Base-by-base conservation (phyloP, 2,113 vertebrate species). In the Rattus rattus region DNA sequence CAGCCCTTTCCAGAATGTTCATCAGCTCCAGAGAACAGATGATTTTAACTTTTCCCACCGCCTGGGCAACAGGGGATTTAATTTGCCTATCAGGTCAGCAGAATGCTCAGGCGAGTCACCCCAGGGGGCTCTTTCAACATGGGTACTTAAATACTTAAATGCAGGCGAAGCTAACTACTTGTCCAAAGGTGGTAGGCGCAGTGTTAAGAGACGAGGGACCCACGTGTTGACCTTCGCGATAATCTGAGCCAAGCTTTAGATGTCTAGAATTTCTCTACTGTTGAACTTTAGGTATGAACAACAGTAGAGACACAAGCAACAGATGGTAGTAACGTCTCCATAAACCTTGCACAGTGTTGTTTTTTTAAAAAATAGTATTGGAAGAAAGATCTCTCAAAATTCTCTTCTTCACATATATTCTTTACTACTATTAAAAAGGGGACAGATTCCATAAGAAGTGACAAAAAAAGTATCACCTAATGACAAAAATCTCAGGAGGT, bases 381-480 rank as follows among this genome's bases (percentile, higher is more conserved):
- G 92, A 93, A 94, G 96, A 92, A 97, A 95, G 63, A 39, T 65
- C 93, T 92, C 54, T 75, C 30, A 13, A 72, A 19, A 16, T 80
- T 47, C 47, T 96, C 19, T 39, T n/a, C 6, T 56, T 59, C 3
- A 26, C 59, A 24, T 24, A 24, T 81, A 3, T 79, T 52, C 36
- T 97, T 96, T 95, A 92, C 96, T 98, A 93, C 95, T 91, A 94
- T 90, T 91, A 91, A 88, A 88, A 92, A 96, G 87, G 94, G 87
- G 96, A 79, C 12, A 96, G 93, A 96, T 63, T 90, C 95, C 76
- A 94, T 63, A 94, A 7, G 83, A 93, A 88, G 93, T 86, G 94
- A 96, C 84, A 97, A 70, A 56, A 56, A 73, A 92, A 81, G 39
- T 95, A 97, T 93, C 79, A 2, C 36, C 88, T 95, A 70, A 96